Evolutionary conservation across 2,888 invertebrate species (phyloP), one percentile per base, ranked within the genome.

Genomic region (Drosophila borborema): DNA sequence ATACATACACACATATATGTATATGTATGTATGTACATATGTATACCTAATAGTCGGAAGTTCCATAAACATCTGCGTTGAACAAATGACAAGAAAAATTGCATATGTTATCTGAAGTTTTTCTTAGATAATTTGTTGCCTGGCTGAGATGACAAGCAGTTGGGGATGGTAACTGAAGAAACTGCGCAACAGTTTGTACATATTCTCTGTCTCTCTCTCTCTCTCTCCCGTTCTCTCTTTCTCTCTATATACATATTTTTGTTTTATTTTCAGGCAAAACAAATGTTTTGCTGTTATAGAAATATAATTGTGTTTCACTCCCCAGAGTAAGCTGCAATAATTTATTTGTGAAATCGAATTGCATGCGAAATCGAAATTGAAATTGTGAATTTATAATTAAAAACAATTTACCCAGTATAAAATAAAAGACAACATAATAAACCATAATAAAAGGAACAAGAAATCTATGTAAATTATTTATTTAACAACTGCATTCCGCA

Each of bases 41-140:
- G 3, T 56, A 23, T 51, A 43, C 28, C 6, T 46, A 49, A 31
- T 49, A 49, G 12, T 51, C 60, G 69, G 71, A 77, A 79, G 69
- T 81, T 82, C 12, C 62, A n/a, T 65, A 77, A 86, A 75, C 81
- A 83, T 68, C 64, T 64, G 68, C 69, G 58, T 54, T 51, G 56
- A 81, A 62, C 64, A 66, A 82, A 81, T 76, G 85, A 79, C 85
- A 85, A 74, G 86, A 87, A 85, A 74, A 79, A 85, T 87, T 82
- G 66, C 77, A 77, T 72, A 79, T 77, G 74, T 72, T 82, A 79
- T 70, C 65, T 67, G 73, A 80, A 81, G 72, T 81, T 60, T 81
- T 60, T 63, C 55, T 45, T 46, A 34, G 55, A 56, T 67, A 71
- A 65, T 58, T 62, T 76, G 60, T 68, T 63, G 54, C 12, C 67